Evolutionary conservation across 1,140 invertebrate species (phyloP).

Genomic region (Cryptotermes secundus): DNA sequence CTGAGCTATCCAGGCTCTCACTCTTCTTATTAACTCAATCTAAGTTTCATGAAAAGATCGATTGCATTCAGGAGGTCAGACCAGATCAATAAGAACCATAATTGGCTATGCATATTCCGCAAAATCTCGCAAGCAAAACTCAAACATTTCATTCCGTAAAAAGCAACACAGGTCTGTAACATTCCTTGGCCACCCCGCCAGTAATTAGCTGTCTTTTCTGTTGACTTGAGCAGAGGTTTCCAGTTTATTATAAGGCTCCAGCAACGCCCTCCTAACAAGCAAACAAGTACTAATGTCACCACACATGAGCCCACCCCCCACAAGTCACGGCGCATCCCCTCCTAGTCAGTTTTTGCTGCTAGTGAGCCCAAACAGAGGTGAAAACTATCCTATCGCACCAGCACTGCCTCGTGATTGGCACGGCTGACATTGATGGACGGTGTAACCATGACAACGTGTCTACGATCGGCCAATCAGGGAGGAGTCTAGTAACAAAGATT

Average conservation of each 20-base stretch:
- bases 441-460: slow-evolving; percentile 31
- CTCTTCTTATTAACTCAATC: too few relatives aligned
- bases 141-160: background rate
- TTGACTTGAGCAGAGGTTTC: background rate
- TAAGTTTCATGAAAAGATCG: too few relatives aligned
- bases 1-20: too few relatives aligned
- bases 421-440: slow-evolving; percentile 28
- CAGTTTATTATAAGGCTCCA: background rate
- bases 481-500: slow-evolving; percentile 10
- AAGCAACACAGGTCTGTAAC: background rate
- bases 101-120: background rate
- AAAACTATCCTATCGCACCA: slow-evolving; percentile 31
- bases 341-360: background rate
- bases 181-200: background rate
- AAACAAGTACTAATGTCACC: slow-evolving; percentile 13
- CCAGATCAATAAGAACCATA: background rate
- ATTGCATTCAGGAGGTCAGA: too few relatives aligned
- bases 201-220: background rate
- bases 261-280: slow-evolving; percentile 10
- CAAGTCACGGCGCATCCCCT: background rate
- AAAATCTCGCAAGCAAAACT: background rate
- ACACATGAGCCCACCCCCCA: background rate
- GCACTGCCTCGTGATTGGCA: slow-evolving; percentile 31
- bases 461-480: slow-evolving; percentile 33
- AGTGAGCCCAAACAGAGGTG: slow-evolving; percentile 30